Evolutionary conservation across 1,140 invertebrate genomes (phyloP).

Genomic region (Lycorma delicatula): DNA sequence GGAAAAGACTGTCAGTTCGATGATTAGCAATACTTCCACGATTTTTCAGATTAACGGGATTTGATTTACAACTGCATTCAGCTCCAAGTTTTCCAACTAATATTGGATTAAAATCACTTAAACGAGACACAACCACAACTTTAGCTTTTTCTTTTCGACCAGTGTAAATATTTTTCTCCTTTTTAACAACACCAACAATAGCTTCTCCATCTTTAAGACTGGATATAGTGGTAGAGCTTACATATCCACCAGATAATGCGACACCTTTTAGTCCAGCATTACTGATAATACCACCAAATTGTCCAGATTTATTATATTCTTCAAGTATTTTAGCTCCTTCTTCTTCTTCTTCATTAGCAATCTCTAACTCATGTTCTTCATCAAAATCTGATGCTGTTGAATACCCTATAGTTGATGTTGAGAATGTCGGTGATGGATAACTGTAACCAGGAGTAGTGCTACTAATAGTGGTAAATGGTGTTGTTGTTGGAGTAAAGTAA

Average conservation of each 20-base stretch:
- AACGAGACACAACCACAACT: slow-evolving; percentile 47
- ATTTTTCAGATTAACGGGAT: slow-evolving; percentile 42
- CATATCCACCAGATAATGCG: slow-evolving; percentile 5
- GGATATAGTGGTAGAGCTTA: slow-evolving; percentile 21
- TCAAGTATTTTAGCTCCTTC: slow-evolving; percentile 23
- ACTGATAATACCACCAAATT: slow-evolving; percentile 25
- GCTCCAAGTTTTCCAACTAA: slow-evolving; percentile 59
- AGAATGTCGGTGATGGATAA: slow-evolving; percentile 17
- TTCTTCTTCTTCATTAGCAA: slow-evolving; percentile 18
- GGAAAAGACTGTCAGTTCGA: background rate
- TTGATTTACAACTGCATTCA: slow-evolving; percentile 54
- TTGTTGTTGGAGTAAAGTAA: slow-evolving; percentile 15
- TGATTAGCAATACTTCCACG: slow-evolving; percentile 6
- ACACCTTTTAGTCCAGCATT: slow-evolving; percentile 16
- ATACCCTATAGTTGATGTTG: too few relatives aligned
- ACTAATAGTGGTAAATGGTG: slow-evolving; percentile 14
- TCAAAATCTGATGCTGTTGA: slow-evolving; percentile 9
- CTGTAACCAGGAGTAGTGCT: slow-evolving; percentile 18
- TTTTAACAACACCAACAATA: slow-evolving; percentile 27
- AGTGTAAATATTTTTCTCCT: slow-evolving; percentile 16
- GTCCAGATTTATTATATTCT: slow-evolving; percentile 23
- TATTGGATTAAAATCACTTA: slow-evolving; percentile 57
- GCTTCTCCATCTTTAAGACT: slow-evolving; percentile 27
- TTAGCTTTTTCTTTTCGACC: slow-evolving; percentile 25
- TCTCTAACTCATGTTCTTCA: slow-evolving; percentile 16